phyloP scores from a whole-genome alignment of 2,797 vertebrate species.

The Hafferia zeledoni region DNA sequence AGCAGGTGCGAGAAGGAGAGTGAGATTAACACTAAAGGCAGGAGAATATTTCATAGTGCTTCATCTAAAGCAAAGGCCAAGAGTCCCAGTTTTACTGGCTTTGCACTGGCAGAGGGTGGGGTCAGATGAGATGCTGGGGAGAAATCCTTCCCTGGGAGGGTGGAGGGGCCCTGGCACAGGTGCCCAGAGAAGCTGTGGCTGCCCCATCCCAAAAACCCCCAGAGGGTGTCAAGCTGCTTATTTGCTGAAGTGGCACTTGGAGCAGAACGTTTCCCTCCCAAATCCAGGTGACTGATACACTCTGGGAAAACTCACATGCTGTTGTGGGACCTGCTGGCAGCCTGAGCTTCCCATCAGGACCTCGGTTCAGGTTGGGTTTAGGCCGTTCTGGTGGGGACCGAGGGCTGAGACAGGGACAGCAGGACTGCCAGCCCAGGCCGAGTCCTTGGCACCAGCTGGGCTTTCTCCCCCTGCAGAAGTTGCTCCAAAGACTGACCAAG shows the following conservation, averaged over 20 bases:
- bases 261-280: not conserved
- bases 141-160: rapidly evolving
- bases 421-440: not conserved
- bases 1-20: constrained; percentile 36
- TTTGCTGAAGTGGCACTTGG: not conserved
- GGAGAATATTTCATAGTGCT: not conserved
- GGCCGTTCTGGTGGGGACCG: not conserved
- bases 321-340: not conserved
- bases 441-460: not conserved
- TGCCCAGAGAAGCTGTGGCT: not conserved
- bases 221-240: not conserved
- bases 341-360: not conserved
- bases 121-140: rapidly evolving
- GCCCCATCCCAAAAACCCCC: not conserved
- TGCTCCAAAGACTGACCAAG: not conserved
- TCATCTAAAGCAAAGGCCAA: not conserved
- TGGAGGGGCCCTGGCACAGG: not conserved
- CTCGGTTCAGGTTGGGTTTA: not conserved
- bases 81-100: not conserved
- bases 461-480: not conserved
- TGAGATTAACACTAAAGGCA: not conserved
- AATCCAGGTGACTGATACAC: not conserved
- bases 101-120: not conserved
- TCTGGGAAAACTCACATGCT: rapidly evolving
- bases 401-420: not conserved